Percentiles rank a stretch among this genome's conserved stretches.
Evolutionary conservation across 2,113 vertebrate species (phyloP).

Genomic region (Forbesichthys agassizii): DNA sequence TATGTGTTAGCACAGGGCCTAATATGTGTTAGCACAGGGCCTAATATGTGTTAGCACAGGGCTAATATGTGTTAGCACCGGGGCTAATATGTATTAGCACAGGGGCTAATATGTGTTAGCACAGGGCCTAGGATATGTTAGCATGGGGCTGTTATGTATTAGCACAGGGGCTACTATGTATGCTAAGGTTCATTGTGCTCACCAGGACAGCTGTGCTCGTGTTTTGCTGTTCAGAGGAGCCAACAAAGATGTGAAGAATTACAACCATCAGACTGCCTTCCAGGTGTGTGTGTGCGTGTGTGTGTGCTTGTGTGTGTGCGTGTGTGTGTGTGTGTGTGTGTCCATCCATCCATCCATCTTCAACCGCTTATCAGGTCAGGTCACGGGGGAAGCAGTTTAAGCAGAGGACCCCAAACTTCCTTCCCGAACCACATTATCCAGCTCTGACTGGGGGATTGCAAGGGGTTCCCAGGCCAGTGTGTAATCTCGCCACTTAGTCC

Average conservation of each 20-base stretch:
- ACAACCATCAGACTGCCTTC: constrained; percentile 97
- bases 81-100: not conserved
- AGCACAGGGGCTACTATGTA: not conserved
- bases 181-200: not conserved
- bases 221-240: constrained; percentile 95
- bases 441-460: too few relatives aligned
- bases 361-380: too few relatives aligned
- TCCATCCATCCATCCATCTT: not conserved
- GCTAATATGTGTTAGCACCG: not conserved
- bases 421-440: too few relatives aligned
- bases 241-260: constrained; percentile 95
- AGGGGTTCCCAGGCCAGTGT: too few relatives aligned
- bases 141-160: not conserved
- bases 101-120: not conserved
- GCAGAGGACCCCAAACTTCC: too few relatives aligned
- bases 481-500: too few relatives aligned
- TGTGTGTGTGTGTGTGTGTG: constrained; percentile 7
- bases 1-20: too few relatives aligned
- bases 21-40: too few relatives aligned
- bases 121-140: not conserved
- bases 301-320: constrained; percentile 5
- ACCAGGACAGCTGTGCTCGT: constrained; percentile 92
- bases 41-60: not conserved
- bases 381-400: too few relatives aligned
- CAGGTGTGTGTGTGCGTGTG: constrained; percentile 78